Evolutionary conservation across 1,140 invertebrate species (phyloP).

Genomic region (Drosophila sp.): DNA sequence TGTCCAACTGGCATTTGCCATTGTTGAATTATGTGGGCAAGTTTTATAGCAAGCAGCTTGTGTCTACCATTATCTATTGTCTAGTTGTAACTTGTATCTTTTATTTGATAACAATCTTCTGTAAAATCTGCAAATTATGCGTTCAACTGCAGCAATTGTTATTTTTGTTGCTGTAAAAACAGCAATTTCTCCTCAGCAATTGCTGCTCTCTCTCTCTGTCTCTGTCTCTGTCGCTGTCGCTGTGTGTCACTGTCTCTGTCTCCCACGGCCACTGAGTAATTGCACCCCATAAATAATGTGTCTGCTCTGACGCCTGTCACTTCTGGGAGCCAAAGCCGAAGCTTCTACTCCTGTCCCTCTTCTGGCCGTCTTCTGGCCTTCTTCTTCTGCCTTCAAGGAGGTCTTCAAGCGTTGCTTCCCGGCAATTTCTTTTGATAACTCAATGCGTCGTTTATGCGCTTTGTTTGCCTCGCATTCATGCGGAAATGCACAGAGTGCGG

Average conservation of each 20-base stretch:
- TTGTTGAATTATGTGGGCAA: constrained; percentile 41
- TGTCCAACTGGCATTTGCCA: constrained; percentile 23
- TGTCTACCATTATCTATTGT: constrained; percentile 12
- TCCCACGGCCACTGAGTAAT: constrained; percentile 40
- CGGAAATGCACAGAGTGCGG: constrained; percentile 41
- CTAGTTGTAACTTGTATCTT: not conserved
- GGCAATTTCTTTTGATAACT: constrained; percentile 58
- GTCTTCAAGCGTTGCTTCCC: constrained; percentile 30
- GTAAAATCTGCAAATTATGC: constrained; percentile 39
- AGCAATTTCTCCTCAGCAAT: constrained; percentile 6
- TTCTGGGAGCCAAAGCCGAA: not conserved
- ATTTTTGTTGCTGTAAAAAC: constrained; percentile 11
- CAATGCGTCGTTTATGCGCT: constrained; percentile 58
- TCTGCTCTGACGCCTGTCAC: constrained; percentile 52
- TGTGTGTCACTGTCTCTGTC: no score
- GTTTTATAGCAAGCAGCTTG: constrained; percentile 6
- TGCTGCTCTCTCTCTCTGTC: constrained; percentile 1
- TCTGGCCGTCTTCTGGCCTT: no score
- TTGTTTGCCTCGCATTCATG: constrained; percentile 51
- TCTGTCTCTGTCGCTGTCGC: no score
- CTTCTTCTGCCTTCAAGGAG: constrained; percentile 12
- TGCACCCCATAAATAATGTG: constrained; percentile 57
- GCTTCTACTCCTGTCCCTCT: not conserved
- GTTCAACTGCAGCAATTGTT: constrained; percentile 37
- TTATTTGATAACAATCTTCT: constrained; percentile 20